These are phyloP conservation scores for Octopus sinensis DNA, from an alignment of 1,140 invertebrate genomes.

Conservation along the genomic window DNA sequence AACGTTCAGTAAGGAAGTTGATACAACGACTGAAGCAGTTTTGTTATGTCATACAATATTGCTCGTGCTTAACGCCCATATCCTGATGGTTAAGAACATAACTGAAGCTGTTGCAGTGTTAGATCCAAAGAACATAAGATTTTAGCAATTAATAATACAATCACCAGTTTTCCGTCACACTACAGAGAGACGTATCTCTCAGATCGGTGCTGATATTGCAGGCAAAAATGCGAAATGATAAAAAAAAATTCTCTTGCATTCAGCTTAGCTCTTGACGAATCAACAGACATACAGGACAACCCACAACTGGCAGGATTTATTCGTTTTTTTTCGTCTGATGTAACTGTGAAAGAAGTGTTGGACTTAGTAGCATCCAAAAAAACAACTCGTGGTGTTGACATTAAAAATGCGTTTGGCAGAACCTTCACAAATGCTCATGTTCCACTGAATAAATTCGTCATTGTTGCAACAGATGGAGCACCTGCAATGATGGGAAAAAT, in stretches of 20 bases:
- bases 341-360: slow-evolving; percentile 5
- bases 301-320: not conserved
- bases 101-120: not conserved
- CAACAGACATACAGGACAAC: not conserved
- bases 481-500: too few species aligned
- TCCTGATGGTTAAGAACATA: not conserved
- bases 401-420: too few species aligned
- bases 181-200: slow-evolving; percentile 7
- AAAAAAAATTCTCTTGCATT: not conserved
- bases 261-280: slow-evolving; percentile 7
- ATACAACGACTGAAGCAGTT: slow-evolving; percentile 2
- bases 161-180: not conserved
- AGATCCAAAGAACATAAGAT: not conserved
- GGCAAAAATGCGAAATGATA: not conserved
- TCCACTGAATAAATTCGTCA: too few species aligned
- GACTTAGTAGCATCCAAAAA: not conserved
- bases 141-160: not conserved
- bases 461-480: too few species aligned
- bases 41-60: not conserved
- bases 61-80: not conserved
- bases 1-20: slow-evolving; percentile 2
- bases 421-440: too few species aligned
- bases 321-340: not conserved
- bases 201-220: not conserved
- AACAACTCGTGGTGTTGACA: too few species aligned